These are phyloP conservation scores for Coryphaenoides rupestris DNA, from an alignment of 2,113 vertebrate genomes.

Conservation along the genomic window DNA sequence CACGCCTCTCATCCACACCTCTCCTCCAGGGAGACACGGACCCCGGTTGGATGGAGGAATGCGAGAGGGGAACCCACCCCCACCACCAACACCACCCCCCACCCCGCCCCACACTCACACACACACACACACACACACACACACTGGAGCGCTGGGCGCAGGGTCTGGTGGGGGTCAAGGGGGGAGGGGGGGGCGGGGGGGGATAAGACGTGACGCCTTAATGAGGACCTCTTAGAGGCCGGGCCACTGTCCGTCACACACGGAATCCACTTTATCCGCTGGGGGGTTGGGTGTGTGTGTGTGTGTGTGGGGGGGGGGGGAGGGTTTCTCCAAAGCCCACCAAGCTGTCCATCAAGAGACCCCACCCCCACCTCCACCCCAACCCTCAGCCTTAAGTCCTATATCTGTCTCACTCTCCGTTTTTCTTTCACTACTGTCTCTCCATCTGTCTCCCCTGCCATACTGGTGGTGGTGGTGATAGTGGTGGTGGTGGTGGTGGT, in stretches of 20 bases:
- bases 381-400: conserved; percentile 21
- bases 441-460: conserved; percentile 30
- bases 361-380: not conserved
- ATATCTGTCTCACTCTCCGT: conserved; percentile 27
- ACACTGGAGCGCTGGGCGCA: not conserved
- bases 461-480: no score
- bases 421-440: not conserved
- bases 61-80: conserved; percentile 22
- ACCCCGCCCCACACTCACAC: no score
- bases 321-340: conserved; percentile 48
- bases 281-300: no score
- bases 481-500: no score
- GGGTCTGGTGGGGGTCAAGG: not conserved
- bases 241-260: conserved; percentile 58
- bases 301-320: no score
- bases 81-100: not conserved
- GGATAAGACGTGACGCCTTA: conserved; percentile 39
- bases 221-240: conserved; percentile 61
- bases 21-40: conserved; percentile 62
- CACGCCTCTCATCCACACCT: conserved; percentile 72
- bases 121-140: no score
- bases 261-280: conserved; percentile 53
- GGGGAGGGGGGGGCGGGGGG: conserved; percentile 18
- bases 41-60: conserved; percentile 67
- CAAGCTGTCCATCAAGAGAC: conserved; percentile 44